Conservation (phyloP, 2,797 vertebrate species). For the Rhadinocentrus ornatus region DNA sequence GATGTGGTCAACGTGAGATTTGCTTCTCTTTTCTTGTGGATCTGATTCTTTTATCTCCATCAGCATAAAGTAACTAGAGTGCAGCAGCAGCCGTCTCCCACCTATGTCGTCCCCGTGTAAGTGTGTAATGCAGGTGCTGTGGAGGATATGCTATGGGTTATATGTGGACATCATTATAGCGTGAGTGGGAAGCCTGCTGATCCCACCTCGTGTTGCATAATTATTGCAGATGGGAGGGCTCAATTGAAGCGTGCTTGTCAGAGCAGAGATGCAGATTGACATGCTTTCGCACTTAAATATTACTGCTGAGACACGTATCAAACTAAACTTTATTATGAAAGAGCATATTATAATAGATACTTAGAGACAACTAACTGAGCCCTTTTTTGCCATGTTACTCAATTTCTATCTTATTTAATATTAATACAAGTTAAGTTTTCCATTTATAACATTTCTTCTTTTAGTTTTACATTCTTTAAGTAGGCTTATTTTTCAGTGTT, state of each 20-base stretch:
- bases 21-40: conserved; percentile 14
- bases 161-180: conserved; percentile 65
- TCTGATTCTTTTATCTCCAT: conserved; percentile 10
- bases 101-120: background rate
- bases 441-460: too few relatives aligned
- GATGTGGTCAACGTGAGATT: conserved; percentile 40
- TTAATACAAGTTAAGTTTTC: too few relatives aligned
- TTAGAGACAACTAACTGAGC: background rate
- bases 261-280: conserved; percentile 22
- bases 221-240: conserved; percentile 54
- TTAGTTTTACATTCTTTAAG: too few relatives aligned
- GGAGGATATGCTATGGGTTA: conserved; percentile 53
- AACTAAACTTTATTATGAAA: conserved; percentile 5
- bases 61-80: conserved; percentile 8
- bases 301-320: conserved; percentile 13
- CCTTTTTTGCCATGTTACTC: background rate
- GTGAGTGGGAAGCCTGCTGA: conserved; percentile 66
- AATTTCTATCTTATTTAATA: too few relatives aligned
- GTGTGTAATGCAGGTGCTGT: conserved; percentile 59
- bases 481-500: too few relatives aligned
- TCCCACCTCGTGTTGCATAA: conserved; percentile 73
- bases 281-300: conserved; percentile 4
- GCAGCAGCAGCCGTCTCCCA: background rate
- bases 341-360: background rate
- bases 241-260: conserved; percentile 27